Conservation (phyloP, 2,113 vertebrate species). For the Corythornis vintsioides region DNA sequence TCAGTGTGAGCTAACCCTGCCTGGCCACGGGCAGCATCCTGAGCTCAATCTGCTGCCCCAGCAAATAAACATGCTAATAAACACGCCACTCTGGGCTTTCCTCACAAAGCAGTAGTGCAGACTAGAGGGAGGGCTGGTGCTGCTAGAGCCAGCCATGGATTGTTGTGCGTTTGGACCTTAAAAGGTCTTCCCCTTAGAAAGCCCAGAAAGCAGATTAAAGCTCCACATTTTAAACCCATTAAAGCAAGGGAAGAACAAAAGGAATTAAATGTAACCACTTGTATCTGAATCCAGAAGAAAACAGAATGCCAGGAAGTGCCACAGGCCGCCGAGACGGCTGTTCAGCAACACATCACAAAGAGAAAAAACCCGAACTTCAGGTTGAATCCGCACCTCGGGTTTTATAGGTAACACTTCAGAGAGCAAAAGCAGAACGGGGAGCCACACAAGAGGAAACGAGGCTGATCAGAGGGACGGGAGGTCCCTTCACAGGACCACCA, state of each 20-base stretch:
- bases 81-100: not conserved
- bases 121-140: accelerated
- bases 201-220: not conserved
- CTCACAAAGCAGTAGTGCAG: not conserved
- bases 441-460: accelerated
- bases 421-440: not conserved
- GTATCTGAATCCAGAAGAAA: not conserved
- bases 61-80: not conserved
- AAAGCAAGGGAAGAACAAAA: no score
- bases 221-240: not conserved
- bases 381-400: not conserved
- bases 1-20: not conserved
- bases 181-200: not conserved
- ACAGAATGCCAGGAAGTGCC: not conserved
- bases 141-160: not conserved
- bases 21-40: not conserved
- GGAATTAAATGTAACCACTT: accelerated
- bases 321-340: accelerated
- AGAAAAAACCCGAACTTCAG: accelerated
- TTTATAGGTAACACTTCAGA: not conserved
- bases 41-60: not conserved
- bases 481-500: accelerated
- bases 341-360: not conserved
- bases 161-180: no score
- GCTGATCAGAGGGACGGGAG: accelerated